Percentiles rank a stretch among this genome's conserved stretches.
These are phyloP conservation scores for Auanema freiburgensis DNA, from an alignment of 2,888 invertebrate genomes.

Conservation along the genomic window DNA sequence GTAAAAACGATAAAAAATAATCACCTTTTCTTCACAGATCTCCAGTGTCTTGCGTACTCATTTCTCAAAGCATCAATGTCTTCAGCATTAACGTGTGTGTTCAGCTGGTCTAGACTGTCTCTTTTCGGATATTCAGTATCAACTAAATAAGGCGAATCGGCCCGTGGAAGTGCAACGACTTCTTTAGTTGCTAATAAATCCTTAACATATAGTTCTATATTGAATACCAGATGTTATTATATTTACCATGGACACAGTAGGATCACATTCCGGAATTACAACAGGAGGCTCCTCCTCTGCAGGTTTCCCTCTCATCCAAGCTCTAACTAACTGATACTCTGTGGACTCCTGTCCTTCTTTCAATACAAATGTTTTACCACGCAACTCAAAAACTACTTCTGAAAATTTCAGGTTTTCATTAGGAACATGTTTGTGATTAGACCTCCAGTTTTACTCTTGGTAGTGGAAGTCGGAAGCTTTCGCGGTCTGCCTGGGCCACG, in stretches of 20 bases:
- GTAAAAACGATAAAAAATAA: constrained; percentile 18
- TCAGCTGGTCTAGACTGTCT: constrained; percentile 17
- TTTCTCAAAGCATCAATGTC: constrained; percentile 23
- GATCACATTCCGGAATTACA: constrained; percentile 10
- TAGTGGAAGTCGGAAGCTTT: constrained; percentile 16
- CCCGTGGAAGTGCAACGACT: constrained; percentile 45
- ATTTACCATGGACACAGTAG: constrained; percentile 11
- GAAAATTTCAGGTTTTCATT: neutral
- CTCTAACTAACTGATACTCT: constrained; percentile 53
- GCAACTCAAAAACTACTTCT: constrained; percentile 55
- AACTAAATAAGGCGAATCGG: constrained; percentile 23
- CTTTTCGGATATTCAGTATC: constrained; percentile 25
- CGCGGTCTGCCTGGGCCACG: constrained; percentile 49
- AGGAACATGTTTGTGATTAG: neutral
- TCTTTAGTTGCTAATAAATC: constrained; percentile 51
- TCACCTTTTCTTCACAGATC: constrained; percentile 45
- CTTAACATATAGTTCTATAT: constrained; percentile 18
- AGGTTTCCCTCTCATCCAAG: constrained; percentile 54
- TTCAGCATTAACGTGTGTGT: constrained; percentile 17
- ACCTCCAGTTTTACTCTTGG: constrained; percentile 19
- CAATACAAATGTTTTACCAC: constrained; percentile 60
- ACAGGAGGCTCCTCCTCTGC: constrained; percentile 23
- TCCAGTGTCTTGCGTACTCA: constrained; percentile 51
- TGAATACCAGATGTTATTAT: neutral
- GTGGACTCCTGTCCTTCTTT: constrained; percentile 44